Evolutionary conservation across 2,888 invertebrate genomes (phyloP).

Genomic region (Adelognathus sp.): DNA sequence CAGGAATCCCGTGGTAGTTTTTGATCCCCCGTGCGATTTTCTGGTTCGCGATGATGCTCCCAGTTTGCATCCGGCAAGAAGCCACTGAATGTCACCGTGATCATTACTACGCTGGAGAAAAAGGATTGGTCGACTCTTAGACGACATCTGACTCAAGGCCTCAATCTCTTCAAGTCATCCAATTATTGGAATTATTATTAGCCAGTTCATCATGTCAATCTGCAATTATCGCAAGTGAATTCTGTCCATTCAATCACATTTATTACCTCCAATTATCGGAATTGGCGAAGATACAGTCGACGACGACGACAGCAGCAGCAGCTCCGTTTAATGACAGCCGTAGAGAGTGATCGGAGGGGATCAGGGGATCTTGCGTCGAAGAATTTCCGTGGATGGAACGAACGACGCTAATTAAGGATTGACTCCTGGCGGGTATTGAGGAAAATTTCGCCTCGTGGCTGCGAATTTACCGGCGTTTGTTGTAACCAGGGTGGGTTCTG

Average conservation of each 20-base stretch:
- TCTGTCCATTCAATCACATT: not conserved
- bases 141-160: not conserved
- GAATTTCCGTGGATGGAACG: constrained; percentile 30
- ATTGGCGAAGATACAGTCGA: not conserved
- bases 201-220: not conserved
- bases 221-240: not conserved
- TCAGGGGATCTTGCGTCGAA: not conserved
- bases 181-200: not conserved
- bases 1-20: no score
- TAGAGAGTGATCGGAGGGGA: constrained; percentile 18
- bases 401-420: constrained; percentile 53
- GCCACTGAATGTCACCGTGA: no score
- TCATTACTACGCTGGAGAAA: no score
- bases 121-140: no score
- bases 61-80: no score
- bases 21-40: no score
- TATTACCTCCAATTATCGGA: not conserved
- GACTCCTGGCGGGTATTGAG: constrained; percentile 23
- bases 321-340: not conserved
- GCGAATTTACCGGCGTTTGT: constrained; percentile 12
- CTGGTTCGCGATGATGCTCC: no score
- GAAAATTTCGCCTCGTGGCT: constrained; percentile 11
- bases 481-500: not conserved
- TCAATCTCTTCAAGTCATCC: not conserved
- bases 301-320: no score